A percentile compares a stretch with the other conserved stretches of the same genome.
Conservation (phyloP, 2,797 vertebrate genomes). For the Gallirallus australis region DNA sequence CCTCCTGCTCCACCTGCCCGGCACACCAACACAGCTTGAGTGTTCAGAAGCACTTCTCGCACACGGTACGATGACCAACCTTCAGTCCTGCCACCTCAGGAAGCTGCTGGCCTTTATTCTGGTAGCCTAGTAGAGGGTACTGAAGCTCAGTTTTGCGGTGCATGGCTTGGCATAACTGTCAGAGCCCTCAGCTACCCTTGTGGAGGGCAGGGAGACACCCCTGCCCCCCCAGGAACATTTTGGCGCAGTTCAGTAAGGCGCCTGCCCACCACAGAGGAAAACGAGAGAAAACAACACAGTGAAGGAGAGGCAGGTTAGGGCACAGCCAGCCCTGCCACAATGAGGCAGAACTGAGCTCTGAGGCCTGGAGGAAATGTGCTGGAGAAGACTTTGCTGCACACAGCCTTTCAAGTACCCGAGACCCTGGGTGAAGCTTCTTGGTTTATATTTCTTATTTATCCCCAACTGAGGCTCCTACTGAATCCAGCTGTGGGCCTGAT, state of each 20-base stretch:
- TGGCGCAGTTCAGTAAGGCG: neutral
- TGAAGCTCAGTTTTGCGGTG: neutral
- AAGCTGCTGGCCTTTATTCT: neutral
- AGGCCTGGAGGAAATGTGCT: neutral
- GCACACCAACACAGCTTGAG: fast-evolving
- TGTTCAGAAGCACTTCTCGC: neutral
- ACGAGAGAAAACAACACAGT: neutral
- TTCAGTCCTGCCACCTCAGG: neutral
- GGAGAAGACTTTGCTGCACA: neutral
- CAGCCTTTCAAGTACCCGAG: neutral
- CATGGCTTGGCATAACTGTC: neutral
- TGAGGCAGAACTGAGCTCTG: neutral
- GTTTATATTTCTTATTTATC: neutral
- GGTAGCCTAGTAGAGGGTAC: neutral
- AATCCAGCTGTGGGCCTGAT: neutral
- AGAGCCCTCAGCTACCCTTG: neutral
- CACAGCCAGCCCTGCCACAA: neutral
- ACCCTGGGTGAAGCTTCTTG: neutral
- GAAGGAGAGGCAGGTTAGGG: neutral
- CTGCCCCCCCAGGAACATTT: neutral
- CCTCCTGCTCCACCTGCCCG: neutral
- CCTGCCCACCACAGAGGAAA: neutral
- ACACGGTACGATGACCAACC: neutral
- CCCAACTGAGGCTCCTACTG: neutral
- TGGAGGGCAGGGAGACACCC: neutral